These are phyloP conservation scores for Anolis apletophallus DNA, from an alignment of 2,797 vertebrate species.

Conservation along the genomic window DNA sequence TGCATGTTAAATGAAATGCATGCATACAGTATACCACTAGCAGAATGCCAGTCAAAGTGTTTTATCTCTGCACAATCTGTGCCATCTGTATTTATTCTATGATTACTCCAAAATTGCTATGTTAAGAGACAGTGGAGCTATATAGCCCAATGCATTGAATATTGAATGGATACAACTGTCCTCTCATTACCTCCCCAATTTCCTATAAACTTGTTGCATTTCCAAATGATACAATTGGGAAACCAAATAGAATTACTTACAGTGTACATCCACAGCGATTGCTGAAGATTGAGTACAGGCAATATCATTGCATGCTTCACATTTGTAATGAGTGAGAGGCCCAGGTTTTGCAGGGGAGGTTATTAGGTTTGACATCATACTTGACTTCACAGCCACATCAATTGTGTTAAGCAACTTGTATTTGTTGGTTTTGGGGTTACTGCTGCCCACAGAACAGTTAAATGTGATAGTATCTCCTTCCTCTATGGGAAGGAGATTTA, in stretches of 20 bases:
- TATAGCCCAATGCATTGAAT: too few species aligned
- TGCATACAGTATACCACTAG: too few species aligned
- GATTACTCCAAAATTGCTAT: too few species aligned
- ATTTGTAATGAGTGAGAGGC: not conserved
- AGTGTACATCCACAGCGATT: slow-evolving; percentile 6
- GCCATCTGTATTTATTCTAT: not conserved
- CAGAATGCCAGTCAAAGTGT: not conserved
- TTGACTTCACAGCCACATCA: fast-evolving
- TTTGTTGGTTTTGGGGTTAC: not conserved
- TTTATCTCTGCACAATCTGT: not conserved
- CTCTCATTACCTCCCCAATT: not conserved
- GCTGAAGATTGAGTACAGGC: not conserved
- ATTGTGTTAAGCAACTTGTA: not conserved
- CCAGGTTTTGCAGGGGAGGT: not conserved
- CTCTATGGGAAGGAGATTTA: not conserved
- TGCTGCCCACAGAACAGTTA: slow-evolving; percentile 25
- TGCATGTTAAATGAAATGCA: not conserved
- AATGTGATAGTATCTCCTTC: not conserved
- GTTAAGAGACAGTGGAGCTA: too few species aligned
- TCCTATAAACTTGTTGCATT: too few species aligned
- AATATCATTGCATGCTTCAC: not conserved
- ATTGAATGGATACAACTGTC: too few species aligned
- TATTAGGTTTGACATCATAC: fast-evolving
- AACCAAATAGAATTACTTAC: slow-evolving; percentile 7
- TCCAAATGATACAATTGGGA: too few species aligned